Evolutionary conservation across 2,113 vertebrate genomes (phyloP).

Genomic region (Aegotheles bennettii): DNA sequence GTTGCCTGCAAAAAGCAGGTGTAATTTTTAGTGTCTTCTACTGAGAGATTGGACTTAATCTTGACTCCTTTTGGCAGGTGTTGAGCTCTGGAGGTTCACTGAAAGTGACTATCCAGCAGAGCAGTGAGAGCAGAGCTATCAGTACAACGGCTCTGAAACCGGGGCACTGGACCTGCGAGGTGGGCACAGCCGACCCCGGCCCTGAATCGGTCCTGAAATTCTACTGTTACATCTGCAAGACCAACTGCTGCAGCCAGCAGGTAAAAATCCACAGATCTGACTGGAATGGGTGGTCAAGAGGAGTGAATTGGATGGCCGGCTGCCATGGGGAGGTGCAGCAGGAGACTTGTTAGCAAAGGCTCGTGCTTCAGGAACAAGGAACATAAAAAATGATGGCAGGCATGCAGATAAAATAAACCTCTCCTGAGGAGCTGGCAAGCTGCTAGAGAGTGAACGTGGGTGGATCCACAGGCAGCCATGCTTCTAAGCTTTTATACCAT

Average conservation of each 20-base stretch:
- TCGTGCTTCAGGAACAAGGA: background rate
- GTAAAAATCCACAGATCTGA: constrained; percentile 60
- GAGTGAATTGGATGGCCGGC: background rate
- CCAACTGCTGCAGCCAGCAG: constrained; percentile 88
- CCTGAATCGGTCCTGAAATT: constrained; percentile 78
- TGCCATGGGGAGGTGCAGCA: background rate
- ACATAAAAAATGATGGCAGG: background rate
- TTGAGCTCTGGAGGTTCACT: constrained; percentile 82
- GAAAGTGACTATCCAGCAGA: constrained; percentile 95
- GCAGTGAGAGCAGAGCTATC: constrained; percentile 89
- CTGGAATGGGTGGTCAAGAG: background rate
- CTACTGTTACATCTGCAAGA: constrained; percentile 95
- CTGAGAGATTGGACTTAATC: background rate
- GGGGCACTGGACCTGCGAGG: constrained; percentile 35
- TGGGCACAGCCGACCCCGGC: background rate
- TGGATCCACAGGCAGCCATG: constrained; percentile 29
- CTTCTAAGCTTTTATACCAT: constrained; percentile 36
- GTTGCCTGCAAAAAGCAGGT: background rate
- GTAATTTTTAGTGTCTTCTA: background rate
- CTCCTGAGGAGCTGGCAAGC: constrained; percentile 2
- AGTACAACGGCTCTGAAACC: constrained; percentile 74
- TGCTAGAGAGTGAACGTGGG: constrained; percentile 16
- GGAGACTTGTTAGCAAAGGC: background rate
- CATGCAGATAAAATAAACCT: background rate
- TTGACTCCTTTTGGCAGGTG: constrained; percentile 61